phyloP scores from a whole-genome alignment of 2,113 vertebrate species.

The Malaclemys terrapin region DNA sequence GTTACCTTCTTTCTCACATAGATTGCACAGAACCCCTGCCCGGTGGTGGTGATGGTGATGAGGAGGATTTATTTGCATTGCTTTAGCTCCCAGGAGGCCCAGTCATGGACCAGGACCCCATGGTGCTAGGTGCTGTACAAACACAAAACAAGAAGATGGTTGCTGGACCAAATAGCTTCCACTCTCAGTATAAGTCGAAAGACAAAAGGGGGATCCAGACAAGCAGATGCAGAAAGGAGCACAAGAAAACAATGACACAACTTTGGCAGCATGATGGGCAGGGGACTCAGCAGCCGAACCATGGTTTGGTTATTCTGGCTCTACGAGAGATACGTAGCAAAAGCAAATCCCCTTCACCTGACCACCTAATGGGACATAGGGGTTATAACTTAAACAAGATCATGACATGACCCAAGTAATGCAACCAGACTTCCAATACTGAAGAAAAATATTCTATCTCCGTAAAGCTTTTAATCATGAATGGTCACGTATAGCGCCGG shows the following conservation, averaged over 20 bases:
- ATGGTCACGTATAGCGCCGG: background rate
- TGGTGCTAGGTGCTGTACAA: background rate
- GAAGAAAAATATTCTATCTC: background rate
- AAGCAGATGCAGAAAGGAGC: background rate
- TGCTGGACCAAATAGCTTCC: background rate
- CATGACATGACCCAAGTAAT: background rate
- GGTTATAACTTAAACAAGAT: background rate
- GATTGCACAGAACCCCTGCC: too few relatives aligned
- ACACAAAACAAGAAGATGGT: background rate
- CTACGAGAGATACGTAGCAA: rapidly evolving
- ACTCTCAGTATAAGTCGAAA: background rate
- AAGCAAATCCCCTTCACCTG: background rate
- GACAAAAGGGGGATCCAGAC: background rate
- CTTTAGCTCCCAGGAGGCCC: background rate
- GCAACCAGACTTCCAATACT: background rate
- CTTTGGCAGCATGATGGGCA: background rate
- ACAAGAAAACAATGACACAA: background rate
- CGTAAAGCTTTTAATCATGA: constrained; percentile 30
- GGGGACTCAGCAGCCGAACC: background rate
- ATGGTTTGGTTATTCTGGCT: background rate
- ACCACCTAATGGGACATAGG: background rate
- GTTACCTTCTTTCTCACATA: background rate
- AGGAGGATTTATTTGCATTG: background rate
- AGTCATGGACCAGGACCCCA: background rate
- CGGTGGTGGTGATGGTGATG: rapidly evolving